Conservation (phyloP, 2,888 invertebrate species). For the Marronus borbonicus region DNA sequence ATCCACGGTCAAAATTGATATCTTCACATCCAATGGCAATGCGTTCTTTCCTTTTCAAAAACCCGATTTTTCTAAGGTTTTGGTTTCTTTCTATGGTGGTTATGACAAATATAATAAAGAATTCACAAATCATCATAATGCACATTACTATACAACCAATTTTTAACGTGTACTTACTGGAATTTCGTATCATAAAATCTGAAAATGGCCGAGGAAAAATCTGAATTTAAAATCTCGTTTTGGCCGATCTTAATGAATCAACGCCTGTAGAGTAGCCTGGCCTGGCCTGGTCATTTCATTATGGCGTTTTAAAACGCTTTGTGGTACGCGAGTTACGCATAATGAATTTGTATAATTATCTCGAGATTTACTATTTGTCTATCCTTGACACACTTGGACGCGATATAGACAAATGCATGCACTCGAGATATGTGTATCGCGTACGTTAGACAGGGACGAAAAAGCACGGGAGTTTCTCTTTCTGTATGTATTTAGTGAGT, state of each 20-base stretch:
- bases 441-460: background rate
- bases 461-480: background rate
- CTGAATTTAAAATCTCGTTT: conserved; percentile 26
- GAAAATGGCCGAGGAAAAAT: background rate
- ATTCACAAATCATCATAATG: too few species aligned
- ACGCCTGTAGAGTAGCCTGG: too few species aligned
- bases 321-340: conserved; percentile 50
- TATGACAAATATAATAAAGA: too few species aligned
- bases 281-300: conserved; percentile 14
- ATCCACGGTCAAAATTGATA: too few species aligned
- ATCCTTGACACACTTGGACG: conserved; percentile 61
- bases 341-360: conserved; percentile 59
- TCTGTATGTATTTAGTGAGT: conserved; percentile 13
- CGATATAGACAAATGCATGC: conserved; percentile 41
- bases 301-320: conserved; percentile 26
- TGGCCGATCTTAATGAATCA: background rate
- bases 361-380: conserved; percentile 58
- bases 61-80: too few species aligned
- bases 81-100: too few species aligned
- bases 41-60: too few species aligned
- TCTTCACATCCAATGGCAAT: too few species aligned
- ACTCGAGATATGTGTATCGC: too few species aligned
- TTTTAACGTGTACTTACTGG: too few species aligned
- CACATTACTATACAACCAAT: too few species aligned
- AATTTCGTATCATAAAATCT: too few species aligned